Evolutionary conservation across 2,797 vertebrate species (phyloP).

Genomic region (Dermochelys coriacea): DNA sequence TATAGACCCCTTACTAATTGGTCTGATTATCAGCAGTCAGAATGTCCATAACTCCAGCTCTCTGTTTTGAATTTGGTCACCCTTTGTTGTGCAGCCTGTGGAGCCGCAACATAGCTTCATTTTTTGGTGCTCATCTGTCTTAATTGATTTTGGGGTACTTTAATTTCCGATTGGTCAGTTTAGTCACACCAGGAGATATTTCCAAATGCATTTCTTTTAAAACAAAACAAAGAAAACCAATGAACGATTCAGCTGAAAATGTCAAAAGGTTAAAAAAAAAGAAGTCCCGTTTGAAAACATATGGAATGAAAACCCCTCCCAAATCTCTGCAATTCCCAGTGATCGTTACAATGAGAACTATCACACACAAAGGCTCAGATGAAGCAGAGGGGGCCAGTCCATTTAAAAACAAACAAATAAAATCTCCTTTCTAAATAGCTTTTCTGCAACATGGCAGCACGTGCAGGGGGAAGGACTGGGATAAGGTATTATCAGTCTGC

Average conservation of each 20-base stretch:
- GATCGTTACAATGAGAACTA: neutral
- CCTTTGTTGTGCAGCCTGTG: neutral
- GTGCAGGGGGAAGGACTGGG: neutral
- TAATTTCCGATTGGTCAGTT: neutral
- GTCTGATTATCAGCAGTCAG: neutral
- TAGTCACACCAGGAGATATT: neutral
- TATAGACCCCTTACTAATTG: neutral
- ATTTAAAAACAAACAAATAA: neutral
- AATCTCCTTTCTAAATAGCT: neutral
- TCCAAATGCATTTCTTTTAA: neutral
- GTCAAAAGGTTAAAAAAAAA: neutral
- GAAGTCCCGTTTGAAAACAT: neutral
- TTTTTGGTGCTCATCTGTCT: neutral
- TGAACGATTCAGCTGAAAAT: neutral
- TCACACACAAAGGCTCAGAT: too few relatives aligned
- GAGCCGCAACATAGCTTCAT: neutral
- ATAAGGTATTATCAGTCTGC: neutral
- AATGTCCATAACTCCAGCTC: neutral
- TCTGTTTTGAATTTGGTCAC: neutral
- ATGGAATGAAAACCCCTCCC: neutral
- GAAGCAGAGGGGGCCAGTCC: neutral
- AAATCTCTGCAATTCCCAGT: neutral
- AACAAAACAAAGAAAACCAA: neutral
- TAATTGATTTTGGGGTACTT: neutral
- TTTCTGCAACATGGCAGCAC: neutral